phyloP scores from a whole-genome alignment of 2,797 vertebrate genomes.

The Chiroxiphia lanceolata region DNA sequence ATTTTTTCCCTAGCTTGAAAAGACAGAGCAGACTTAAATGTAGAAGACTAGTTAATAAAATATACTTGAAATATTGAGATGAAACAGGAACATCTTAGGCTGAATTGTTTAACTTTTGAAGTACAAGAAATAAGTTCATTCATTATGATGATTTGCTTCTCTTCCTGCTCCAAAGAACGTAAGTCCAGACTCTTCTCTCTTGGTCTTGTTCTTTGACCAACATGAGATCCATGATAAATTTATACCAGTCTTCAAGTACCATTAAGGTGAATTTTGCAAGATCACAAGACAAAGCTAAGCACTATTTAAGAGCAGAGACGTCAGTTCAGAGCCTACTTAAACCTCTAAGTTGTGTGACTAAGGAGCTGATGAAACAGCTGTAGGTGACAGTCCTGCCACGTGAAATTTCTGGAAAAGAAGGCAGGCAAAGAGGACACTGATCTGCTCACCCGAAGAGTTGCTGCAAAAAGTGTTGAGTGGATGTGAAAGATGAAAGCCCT shows the following conservation, averaged over 20 bases:
- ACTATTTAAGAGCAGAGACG: constrained; percentile 79
- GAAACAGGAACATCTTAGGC: background rate
- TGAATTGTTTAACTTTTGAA: background rate
- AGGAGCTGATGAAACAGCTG: constrained; percentile 81
- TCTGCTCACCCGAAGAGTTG: background rate
- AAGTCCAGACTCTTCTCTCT: background rate
- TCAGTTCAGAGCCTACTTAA: constrained; percentile 75
- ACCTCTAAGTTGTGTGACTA: background rate
- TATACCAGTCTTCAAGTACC: background rate
- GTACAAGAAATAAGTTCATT: background rate
- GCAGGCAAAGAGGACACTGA: background rate
- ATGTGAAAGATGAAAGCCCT: constrained; percentile 6
- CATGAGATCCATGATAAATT: constrained; percentile 41
- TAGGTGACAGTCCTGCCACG: constrained; percentile 80
- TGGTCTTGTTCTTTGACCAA: constrained; percentile 35
- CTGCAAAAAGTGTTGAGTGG: background rate
- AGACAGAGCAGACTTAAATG: background rate
- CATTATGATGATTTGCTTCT: background rate
- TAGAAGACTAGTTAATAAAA: constrained; percentile 33
- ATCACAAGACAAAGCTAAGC: constrained; percentile 79
- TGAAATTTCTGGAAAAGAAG: constrained; percentile 58
- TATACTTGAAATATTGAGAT: constrained; percentile 3
- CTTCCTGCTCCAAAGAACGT: background rate
- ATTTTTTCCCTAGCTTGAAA: background rate
- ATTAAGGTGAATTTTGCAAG: background rate